Evolutionary conservation across 2,888 invertebrate species (phyloP), one percentile per base, ranked within the genome.

Genomic region (Leptopilina syphax): DNA sequence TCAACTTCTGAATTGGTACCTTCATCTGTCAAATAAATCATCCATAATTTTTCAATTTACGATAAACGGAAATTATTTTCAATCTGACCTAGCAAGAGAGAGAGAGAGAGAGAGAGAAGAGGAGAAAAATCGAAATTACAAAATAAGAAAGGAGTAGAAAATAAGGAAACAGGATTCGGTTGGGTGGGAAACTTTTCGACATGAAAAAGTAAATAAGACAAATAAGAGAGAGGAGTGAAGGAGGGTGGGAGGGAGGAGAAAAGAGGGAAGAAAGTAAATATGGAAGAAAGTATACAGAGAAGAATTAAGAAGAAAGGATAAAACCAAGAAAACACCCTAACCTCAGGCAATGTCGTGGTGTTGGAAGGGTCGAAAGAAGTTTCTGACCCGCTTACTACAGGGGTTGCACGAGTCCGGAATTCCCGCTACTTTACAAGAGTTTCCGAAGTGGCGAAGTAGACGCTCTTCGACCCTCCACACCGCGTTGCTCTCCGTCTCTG

Each of bases 311-410:
- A 82, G 65, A 7, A 60, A 77, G 60, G 68, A 80, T 79, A 50
- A 47, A 50, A 77, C 77, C 78, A 73, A 82, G 84, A 82, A 84
- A 86, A 82, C 84, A 87, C 89, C 90, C 89, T 91, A 90, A 91
- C 90, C 90, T 89, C 83, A 86, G 89, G 83, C 89, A 90, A 90
- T 87, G 82, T 76, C 83, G 83, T 79, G 83, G 80, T 81, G 83
- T 78, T 80, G 81, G 87, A 86, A 88, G 89, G 90, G 88, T 88
- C 88, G 89, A 90, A 91, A 91, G 90, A 91, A 91, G 90, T 91
- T 91, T 91, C 90, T 91, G 91, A 91, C 91, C 91, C 89, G 91
- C 91, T 91, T 91, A 47, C 18, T 47, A 91, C 85, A 77, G 87
- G 84, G 87, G 86, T 85, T 85, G 88, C 86, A 83, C 85, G 85